phyloP scores from a whole-genome alignment of 92 coral and sea anemone genomes.

The Actinostola sp. region DNA sequence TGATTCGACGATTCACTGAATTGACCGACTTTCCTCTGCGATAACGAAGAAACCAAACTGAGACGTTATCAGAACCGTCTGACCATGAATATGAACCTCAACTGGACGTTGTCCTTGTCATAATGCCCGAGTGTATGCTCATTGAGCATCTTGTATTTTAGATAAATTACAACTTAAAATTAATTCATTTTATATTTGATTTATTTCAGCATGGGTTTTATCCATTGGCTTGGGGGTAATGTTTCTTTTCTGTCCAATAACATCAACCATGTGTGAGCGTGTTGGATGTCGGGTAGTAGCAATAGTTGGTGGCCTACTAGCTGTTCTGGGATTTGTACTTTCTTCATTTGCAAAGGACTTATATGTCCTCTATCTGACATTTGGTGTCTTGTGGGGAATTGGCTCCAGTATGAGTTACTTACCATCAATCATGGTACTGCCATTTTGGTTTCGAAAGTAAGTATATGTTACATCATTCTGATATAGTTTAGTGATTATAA shows the following conservation, averaged over 20 bases:
- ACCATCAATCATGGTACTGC: slow-evolving; percentile 84
- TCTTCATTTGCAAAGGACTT: slow-evolving; percentile 81
- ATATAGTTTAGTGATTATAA: too few relatives aligned
- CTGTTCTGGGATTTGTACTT: slow-evolving; percentile 68
- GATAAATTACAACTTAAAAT: not conserved
- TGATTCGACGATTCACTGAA: not conserved
- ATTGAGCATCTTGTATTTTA: too few relatives aligned
- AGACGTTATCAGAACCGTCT: too few relatives aligned
- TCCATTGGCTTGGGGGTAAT: slow-evolving; percentile 94
- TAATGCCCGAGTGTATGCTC: too few relatives aligned
- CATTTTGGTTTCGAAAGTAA: slow-evolving; percentile 91
- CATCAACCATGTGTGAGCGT: slow-evolving; percentile 92
- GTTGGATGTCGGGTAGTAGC: slow-evolving; percentile 91
- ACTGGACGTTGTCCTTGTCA: too few relatives aligned
- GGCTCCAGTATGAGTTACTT: slow-evolving; percentile 91
- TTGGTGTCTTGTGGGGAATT: slow-evolving; percentile 91
- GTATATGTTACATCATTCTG: not conserved
- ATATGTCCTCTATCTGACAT: slow-evolving; percentile 73
- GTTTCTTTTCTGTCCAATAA: slow-evolving; percentile 91
- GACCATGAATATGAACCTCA: too few relatives aligned
- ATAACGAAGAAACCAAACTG: too few relatives aligned
- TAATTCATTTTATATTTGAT: not conserved
- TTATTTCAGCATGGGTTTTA: slow-evolving; percentile 81
- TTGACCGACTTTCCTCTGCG: too few relatives aligned
- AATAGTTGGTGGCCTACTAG: slow-evolving; percentile 78